Conservation (phyloP, 2,797 vertebrate genomes). For the Picus viridis region DNA sequence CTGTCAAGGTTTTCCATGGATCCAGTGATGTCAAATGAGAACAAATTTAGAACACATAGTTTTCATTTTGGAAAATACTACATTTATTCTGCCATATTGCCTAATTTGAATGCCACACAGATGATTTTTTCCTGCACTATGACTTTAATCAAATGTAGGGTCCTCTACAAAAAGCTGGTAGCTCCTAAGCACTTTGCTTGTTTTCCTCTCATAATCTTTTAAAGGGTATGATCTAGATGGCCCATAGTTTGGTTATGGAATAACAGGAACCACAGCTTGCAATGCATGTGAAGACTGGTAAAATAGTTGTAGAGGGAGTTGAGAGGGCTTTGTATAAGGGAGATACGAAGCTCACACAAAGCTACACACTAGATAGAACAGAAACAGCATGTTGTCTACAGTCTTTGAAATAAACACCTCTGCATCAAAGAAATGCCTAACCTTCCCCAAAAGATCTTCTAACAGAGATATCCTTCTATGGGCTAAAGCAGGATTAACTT, state of each 20-base stretch:
- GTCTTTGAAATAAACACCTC: constrained; percentile 1
- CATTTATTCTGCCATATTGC: neutral
- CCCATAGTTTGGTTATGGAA: neutral
- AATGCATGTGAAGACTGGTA: neutral
- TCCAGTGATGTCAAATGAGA: neutral
- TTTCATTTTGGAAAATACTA: neutral
- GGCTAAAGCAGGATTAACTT: neutral
- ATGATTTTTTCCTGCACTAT: neutral
- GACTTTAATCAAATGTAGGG: neutral
- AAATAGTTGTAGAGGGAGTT: neutral
- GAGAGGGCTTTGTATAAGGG: neutral
- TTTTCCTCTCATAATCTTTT: neutral
- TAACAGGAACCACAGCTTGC: neutral
- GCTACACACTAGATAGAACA: neutral
- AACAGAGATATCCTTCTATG: neutral
- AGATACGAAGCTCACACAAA: neutral
- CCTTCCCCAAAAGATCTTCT: neutral
- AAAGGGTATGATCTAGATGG: neutral
- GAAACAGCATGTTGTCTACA: neutral
- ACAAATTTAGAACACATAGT: neutral
- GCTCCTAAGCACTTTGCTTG: neutral
- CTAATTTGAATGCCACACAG: neutral
- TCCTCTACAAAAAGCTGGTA: neutral
- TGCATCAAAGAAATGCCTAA: neutral
- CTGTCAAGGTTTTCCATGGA: neutral